A percentile compares a stretch with the other conserved stretches of the same genome.
Evolutionary conservation across 2,888 invertebrate genomes (phyloP).

Genomic region (Cryptophagus acutangulus): DNA sequence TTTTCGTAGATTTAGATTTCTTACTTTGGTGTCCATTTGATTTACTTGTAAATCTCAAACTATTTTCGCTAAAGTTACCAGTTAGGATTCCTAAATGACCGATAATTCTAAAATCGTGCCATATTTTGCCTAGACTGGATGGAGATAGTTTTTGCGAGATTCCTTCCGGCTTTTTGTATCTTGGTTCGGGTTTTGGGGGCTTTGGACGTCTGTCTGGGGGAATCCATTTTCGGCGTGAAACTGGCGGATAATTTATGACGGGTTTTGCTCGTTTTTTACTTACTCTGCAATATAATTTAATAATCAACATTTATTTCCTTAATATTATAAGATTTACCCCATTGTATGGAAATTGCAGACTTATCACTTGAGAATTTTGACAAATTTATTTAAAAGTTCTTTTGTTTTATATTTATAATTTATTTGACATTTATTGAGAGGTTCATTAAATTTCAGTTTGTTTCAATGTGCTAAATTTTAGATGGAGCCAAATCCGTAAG

Average conservation of each 20-base stretch:
- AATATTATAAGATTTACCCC: conserved; percentile 5
- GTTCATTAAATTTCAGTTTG: too few relatives aligned
- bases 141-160: conserved; percentile 34
- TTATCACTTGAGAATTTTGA: neutral
- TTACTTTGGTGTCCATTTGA: conserved; percentile 43
- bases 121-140: conserved; percentile 39
- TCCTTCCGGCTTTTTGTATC: conserved; percentile 35
- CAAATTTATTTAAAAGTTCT: neutral
- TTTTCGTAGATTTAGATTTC: neutral
- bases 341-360: neutral
- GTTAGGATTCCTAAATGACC: conserved; percentile 34
- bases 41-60: conserved; percentile 35
- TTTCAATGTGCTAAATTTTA: too few relatives aligned
- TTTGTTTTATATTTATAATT: neutral
- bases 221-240: conserved; percentile 42
- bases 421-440: neutral
- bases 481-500: too few relatives aligned
- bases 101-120: conserved; percentile 37
- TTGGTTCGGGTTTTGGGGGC: conserved; percentile 29
- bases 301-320: neutral
- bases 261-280: conserved; percentile 12
- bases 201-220: conserved; percentile 38
- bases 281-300: neutral
- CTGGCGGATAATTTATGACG: conserved; percentile 40
- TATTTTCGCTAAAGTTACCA: conserved; percentile 37